Conservation (phyloP, 2,113 vertebrate genomes). For the Seriola rivoliana region DNA sequence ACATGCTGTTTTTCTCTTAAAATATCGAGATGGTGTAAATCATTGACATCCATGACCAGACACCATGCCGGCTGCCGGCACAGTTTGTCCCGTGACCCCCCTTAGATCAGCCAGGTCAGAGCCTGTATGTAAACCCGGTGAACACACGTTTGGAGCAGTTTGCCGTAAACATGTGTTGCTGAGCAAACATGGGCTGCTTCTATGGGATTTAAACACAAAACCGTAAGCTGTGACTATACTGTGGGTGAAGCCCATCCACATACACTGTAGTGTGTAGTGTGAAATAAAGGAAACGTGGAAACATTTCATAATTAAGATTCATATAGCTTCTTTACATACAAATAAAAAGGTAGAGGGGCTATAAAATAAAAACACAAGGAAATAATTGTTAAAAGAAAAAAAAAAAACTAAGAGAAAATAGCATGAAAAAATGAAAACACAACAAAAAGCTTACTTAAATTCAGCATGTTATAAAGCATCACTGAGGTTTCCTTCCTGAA, state of each 20-base stretch:
- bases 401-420: background rate
- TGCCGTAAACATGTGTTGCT: background rate
- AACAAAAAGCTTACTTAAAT: too few species aligned
- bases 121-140: background rate
- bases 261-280: too few species aligned
- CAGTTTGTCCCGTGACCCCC: conserved; percentile 26
- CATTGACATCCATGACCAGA: conserved; percentile 45
- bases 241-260: background rate
- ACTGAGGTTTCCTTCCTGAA: background rate
- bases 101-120: conserved; percentile 31
- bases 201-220: background rate
- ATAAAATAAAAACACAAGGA: background rate
- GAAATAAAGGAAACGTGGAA: background rate
- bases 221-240: background rate
- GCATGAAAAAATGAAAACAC: too few species aligned
- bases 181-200: background rate
- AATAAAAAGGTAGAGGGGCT: background rate
- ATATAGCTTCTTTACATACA: background rate
- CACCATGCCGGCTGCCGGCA: background rate
- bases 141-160: background rate
- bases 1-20: conserved; percentile 26
- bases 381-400: too few species aligned
- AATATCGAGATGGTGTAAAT: conserved; percentile 44
- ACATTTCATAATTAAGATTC: background rate
- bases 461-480: too few species aligned